phyloP scores from a whole-genome alignment of 2,797 vertebrate genomes.

The Smutsia temminckii region DNA sequence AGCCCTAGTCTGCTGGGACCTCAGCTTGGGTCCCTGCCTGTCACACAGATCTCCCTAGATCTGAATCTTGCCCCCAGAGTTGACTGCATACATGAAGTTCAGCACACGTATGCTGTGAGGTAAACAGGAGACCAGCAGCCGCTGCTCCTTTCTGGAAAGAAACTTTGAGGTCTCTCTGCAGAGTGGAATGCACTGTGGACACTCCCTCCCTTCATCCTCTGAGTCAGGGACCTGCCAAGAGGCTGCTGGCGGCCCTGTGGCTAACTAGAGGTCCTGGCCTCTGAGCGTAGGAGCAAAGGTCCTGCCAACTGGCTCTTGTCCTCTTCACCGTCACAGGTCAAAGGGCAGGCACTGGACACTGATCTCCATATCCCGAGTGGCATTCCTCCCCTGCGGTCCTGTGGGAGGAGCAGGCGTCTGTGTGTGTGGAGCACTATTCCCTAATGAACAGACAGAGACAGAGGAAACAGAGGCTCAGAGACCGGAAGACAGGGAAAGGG shows the following conservation, averaged over 20 bases:
- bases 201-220: background rate
- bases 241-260: background rate
- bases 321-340: background rate
- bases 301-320: conserved; percentile 13
- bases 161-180: background rate
- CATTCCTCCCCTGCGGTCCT: background rate
- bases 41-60: background rate
- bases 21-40: background rate
- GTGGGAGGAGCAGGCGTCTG: accelerated
- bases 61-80: too few relatives aligned
- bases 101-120: background rate
- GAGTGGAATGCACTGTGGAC: background rate
- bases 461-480: background rate
- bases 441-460: background rate
- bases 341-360: conserved; percentile 27
- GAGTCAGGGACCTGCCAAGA: background rate
- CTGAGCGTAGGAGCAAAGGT: background rate
- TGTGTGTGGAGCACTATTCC: background rate
- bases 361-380: background rate
- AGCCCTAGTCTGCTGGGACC: background rate
- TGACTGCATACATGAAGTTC: accelerated
- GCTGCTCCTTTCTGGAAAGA: background rate
- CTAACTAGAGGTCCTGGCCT: background rate
- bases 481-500: too few relatives aligned
- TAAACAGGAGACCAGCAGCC: background rate